Evolutionary conservation across 2,888 invertebrate species (phyloP), one percentile per base, ranked within the genome.

Genomic region (Aproaerema taeniolella): DNA sequence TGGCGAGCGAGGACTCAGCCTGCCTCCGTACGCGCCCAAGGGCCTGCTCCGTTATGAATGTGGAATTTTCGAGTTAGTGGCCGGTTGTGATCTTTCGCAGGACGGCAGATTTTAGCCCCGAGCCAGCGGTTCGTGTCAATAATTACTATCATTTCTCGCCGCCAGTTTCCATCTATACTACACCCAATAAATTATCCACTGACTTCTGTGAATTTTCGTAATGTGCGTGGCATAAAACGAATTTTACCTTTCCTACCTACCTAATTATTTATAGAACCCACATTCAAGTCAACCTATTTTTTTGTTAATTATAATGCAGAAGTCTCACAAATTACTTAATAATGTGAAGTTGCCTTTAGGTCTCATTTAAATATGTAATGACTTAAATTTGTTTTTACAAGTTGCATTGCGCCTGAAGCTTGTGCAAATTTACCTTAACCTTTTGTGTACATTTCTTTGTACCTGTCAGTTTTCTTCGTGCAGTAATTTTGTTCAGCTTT

Each of bases 41-140:
- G 80, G 73, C 67, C 49, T 50, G 59, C 60, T 58, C 74, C 72
- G 79, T 78, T 81, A 78, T 77, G 63, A 71, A 73, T 72, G 79
- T 77, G 71, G 69, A 74, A 81, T 83, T 82, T 79, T 79, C 77
- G 70, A 78, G 69, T 81, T 80, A 79, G 76, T 80, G 65, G 63
- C 67, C 63, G 71, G 68, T 73, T 77, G 70, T 71, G 72, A 75
- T 79, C 70, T 74, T 76, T 67, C 58, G 61, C 43, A 39, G 43
- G 43, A 37, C 13, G 70, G 67, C 55, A 61, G 59, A 62, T 63
- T 64, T 65, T 63, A 49, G 67, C 73, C 69, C 52, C 55, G 50
- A 58, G 70, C 75, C 62, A 52, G 43, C 48, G 55, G 64, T 81
- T 77, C 82, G 80, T 82, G 85, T 81, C 82, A 83, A 78, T 83